Base-by-base conservation (phyloP, 2,113 vertebrate genomes). In the Peromyscus maniculatus region DNA sequence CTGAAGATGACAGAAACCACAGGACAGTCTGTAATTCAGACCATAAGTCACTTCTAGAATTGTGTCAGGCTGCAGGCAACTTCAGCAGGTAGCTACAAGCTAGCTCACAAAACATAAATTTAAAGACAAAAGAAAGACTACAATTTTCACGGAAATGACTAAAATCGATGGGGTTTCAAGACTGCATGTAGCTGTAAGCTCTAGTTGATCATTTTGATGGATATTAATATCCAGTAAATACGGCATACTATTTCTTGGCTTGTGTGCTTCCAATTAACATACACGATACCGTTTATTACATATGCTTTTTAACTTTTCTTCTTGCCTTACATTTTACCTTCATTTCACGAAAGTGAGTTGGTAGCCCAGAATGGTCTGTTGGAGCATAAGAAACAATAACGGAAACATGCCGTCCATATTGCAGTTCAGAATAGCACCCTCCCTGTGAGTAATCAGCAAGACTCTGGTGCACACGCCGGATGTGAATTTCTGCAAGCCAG, bases 111-210 rank as follows among this genome's bases (percentile, higher is more conserved):
- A n/a, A n/a, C 59, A 88, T 16, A 84, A 43, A 89, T 80, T 75
- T 89, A 52, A 88, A 97, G 74, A 57, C 46, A 39, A 49, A 77
- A 80, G 69, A 80, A 57, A 80, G 75, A 39, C 31, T 62, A 26
- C 19, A 9, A 15, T 94, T 96, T 95, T 88, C 64, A 75, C 13
- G 77, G 57, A 95, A 96, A 97, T 83, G 39, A 39, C 49, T 1
- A 26, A 26, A 89, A 78, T 78, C 91, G 92, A 67, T 46, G 46
- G 55, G 71, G 33, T 36, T 49, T 55, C 24, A 52, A 82, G 79
- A 52, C 2, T 66, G 52, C 46, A 13, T 5, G 28, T 8, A 74
- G 17, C 57, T 31, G 26, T 24, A 79, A 36, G 43, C 12, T 22
- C 11, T 21, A 15, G 17, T 3, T 64, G 57, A 87, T 55, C 46